Evolutionary conservation across 2,113 vertebrate genomes (phyloP).

Genomic region (Ammospiza nelsoni): DNA sequence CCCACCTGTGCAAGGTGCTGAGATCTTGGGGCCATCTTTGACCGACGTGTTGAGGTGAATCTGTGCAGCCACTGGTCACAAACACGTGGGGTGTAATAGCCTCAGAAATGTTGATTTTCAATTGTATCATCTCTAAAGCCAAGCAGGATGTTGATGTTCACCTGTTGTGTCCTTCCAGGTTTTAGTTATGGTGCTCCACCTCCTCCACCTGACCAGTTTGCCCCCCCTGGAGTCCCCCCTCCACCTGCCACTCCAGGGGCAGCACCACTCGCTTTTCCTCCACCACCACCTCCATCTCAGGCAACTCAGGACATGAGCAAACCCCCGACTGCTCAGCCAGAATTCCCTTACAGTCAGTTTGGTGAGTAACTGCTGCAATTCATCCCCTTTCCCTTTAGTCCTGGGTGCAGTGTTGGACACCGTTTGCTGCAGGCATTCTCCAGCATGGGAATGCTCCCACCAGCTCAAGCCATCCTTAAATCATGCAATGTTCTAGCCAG

Average conservation of each 20-base stretch:
- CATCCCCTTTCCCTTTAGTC: not conserved
- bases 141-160: rapidly evolving
- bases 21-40: not conserved
- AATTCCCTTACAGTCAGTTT: constrained; percentile 97
- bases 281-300: constrained; percentile 90
- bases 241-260: constrained; percentile 93
- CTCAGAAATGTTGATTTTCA: rapidly evolving
- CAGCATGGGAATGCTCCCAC: not conserved
- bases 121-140: rapidly evolving
- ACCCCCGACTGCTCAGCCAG: constrained; percentile 92
- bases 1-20: not conserved
- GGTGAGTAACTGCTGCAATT: constrained; percentile 80
- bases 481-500: not conserved
- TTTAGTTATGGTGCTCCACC: constrained; percentile 95
- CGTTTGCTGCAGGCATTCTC: not conserved
- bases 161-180: constrained; percentile 67
- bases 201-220: constrained; percentile 92
- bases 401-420: not conserved
- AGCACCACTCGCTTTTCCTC: constrained; percentile 90
- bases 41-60: too few relatives aligned
- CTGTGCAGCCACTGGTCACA: not conserved
- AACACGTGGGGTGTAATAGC: not conserved
- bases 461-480: not conserved
- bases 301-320: constrained; percentile 99
- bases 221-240: constrained; percentile 90